phyloP scores from a whole-genome alignment of 2,888 invertebrate genomes.

The Heliconius charithonia region DNA sequence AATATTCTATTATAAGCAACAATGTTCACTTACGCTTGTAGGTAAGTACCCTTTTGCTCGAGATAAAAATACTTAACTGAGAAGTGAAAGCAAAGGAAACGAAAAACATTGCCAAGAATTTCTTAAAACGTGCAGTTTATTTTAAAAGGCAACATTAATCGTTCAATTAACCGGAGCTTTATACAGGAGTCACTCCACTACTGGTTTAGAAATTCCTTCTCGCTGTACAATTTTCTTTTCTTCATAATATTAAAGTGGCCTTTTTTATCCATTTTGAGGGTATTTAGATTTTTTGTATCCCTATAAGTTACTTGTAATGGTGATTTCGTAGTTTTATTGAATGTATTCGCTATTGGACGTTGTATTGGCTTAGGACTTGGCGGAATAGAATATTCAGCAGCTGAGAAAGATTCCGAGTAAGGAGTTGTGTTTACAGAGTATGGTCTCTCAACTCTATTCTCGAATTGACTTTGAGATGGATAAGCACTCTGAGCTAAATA shows the following conservation, averaged over 20 bases:
- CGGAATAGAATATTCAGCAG: slow-evolving; percentile 51
- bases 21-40: neutral
- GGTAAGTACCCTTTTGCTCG: neutral
- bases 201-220: slow-evolving; percentile 72
- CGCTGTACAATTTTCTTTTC: slow-evolving; percentile 75
- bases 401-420: slow-evolving; percentile 50
- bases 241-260: slow-evolving; percentile 73
- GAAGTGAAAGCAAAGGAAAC: slow-evolving; percentile 53
- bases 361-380: slow-evolving; percentile 54
- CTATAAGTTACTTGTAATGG: slow-evolving; percentile 70
- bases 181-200: slow-evolving; percentile 51
- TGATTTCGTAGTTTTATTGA: slow-evolving; percentile 54
- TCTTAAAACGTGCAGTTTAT: slow-evolving; percentile 51
- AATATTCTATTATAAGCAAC: neutral
- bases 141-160: slow-evolving; percentile 48
- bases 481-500: slow-evolving; percentile 68
- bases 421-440: slow-evolving; percentile 65
- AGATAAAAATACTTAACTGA: slow-evolving; percentile 34
- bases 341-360: slow-evolving; percentile 42
- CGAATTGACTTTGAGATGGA: slow-evolving; percentile 59
- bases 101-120: slow-evolving; percentile 47
- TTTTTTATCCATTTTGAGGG: slow-evolving; percentile 63
- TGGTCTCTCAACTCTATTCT: slow-evolving; percentile 70
- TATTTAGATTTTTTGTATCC: slow-evolving; percentile 57
- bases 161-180: slow-evolving; percentile 41